Evolutionary conservation across 1,140 invertebrate species (phyloP).

Genomic region (Cepaea nemoralis): DNA sequence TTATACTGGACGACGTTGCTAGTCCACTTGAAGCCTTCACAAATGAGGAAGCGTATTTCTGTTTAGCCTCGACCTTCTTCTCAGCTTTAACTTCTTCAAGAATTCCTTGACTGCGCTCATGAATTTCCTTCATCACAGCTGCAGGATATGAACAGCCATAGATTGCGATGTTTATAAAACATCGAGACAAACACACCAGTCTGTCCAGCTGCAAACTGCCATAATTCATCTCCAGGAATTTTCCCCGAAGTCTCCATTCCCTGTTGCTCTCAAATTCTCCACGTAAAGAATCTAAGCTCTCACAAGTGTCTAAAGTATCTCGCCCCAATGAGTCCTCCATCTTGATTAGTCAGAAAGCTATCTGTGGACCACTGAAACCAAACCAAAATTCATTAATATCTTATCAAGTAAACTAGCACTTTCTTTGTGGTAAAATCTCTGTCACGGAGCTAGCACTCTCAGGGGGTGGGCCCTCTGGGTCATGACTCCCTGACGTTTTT

Average conservation of each 20-base stretch:
- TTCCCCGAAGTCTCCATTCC: constrained; percentile 83
- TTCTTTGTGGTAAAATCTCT: too few relatives aligned
- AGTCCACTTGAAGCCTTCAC: constrained; percentile 8
- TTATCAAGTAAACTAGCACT: too few relatives aligned
- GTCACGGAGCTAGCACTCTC: too few relatives aligned
- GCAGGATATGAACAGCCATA: constrained; percentile 86
- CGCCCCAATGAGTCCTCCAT: neutral
- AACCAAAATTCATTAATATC: too few relatives aligned
- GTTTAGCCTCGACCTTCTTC: constrained; percentile 32
- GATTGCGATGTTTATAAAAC: constrained; percentile 86
- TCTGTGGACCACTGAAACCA: too few relatives aligned
- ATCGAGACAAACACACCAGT: constrained; percentile 84
- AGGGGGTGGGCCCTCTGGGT: too few relatives aligned
- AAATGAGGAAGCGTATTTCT: constrained; percentile 28
- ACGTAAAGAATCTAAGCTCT: constrained; percentile 30
- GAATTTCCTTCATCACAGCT: constrained; percentile 78
- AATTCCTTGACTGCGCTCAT: constrained; percentile 33
- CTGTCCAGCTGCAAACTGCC: constrained; percentile 79
- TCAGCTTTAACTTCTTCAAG: constrained; percentile 38
- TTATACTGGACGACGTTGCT: neutral
- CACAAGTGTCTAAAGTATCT: neutral
- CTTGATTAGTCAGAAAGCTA: neutral
- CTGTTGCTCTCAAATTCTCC: constrained; percentile 79
- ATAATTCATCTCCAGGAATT: constrained; percentile 83
- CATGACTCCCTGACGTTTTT: too few relatives aligned